Conservation (phyloP, 2,113 vertebrate genomes). For the Pseudorasbora parva region DNA sequence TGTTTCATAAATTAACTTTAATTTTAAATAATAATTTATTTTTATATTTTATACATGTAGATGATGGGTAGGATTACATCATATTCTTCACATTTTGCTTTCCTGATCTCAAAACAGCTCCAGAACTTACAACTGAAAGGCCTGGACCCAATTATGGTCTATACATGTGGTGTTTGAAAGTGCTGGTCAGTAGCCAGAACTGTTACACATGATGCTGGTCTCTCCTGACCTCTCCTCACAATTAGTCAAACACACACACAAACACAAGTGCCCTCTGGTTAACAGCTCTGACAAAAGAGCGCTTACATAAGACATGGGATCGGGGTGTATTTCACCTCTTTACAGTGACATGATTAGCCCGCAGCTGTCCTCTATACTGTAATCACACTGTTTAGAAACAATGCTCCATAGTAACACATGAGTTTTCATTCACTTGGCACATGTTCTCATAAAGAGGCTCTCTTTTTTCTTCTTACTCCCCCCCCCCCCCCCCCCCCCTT, state of each 20-base stretch:
- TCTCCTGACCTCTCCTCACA: constrained; percentile 17
- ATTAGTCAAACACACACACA: constrained; percentile 46
- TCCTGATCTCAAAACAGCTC: constrained; percentile 37
- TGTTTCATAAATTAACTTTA: too few species aligned
- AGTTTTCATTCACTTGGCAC: constrained; percentile 46
- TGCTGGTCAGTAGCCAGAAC: constrained; percentile 41
- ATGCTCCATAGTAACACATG: constrained; percentile 39
- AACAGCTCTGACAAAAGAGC: constrained; percentile 45
- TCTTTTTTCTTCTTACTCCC: constrained; percentile 3
- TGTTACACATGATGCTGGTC: constrained; percentile 42
- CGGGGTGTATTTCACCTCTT: constrained; percentile 22
- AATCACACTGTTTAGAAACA: constrained; percentile 38
- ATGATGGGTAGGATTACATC: not conserved
- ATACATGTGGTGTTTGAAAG: constrained; percentile 47
- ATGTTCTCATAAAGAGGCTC: constrained; percentile 15
- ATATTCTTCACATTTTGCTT: not conserved
- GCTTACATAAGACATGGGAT: constrained; percentile 36
- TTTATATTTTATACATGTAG: too few species aligned
- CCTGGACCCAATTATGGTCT: constrained; percentile 54
- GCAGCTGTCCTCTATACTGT: constrained; percentile 47
- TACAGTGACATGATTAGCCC: constrained; percentile 27
- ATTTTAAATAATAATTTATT: too few species aligned
- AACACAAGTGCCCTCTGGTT: constrained; percentile 25
- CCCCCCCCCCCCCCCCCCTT: not conserved
- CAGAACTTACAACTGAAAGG: constrained; percentile 36